Evolutionary conservation across 92 coral and sea anemone species (phyloP).

Genomic region (Porites evermanni): DNA sequence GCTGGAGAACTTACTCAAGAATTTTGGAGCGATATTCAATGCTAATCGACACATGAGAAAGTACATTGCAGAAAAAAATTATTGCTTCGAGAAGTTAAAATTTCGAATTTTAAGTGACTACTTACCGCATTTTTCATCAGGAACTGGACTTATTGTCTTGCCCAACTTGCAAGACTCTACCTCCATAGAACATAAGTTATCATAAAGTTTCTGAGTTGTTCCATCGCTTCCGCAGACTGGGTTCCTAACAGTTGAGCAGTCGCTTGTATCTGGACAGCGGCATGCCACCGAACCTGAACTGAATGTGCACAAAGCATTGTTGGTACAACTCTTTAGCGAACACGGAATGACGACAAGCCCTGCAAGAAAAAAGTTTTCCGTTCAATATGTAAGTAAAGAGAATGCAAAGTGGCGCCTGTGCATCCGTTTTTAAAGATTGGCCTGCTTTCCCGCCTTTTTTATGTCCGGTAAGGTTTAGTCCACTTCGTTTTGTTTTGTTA

Average conservation of each 20-base stretch:
- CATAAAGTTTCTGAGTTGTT: constrained; percentile 64
- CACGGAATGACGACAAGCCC: constrained; percentile 77
- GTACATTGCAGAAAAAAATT: no score
- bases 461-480: no score
- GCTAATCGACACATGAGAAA: no score
- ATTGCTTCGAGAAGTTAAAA: no score
- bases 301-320: constrained; percentile 71
- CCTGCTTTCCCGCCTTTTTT: no score
- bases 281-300: constrained; percentile 87
- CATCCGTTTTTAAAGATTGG: no score
- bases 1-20: no score
- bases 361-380: constrained; percentile 2
- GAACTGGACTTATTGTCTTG: constrained; percentile 67
- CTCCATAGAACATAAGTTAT: constrained; percentile 81
- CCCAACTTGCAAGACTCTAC: constrained; percentile 83
- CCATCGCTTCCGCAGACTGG: constrained; percentile 90
- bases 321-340: constrained; percentile 71
- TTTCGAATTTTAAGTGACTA: neutral
- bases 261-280: constrained; percentile 85
- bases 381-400: no score
- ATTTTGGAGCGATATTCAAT: no score
- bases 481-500: no score
- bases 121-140: constrained; percentile 86
- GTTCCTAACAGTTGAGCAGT: constrained; percentile 59
- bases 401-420: no score